Evolutionary conservation across 2,888 invertebrate species (phyloP), one percentile per base, ranked within the genome.

Genomic region (Tolmerus cingulatus): DNA sequence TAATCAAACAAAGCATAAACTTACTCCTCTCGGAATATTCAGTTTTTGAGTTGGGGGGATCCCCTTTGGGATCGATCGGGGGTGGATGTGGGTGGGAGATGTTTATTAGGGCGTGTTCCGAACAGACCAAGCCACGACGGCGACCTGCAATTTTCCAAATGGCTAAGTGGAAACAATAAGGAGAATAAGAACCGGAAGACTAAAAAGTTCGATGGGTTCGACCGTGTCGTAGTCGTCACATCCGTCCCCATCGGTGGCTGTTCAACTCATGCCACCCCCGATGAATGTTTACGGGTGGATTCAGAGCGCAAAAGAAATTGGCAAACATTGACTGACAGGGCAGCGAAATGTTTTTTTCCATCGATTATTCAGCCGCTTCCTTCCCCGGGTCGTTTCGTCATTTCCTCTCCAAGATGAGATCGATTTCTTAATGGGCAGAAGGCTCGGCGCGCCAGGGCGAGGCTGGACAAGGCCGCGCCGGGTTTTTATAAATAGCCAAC

Each of bases 111-210:
- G 23, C 66, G 9, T 66, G 12, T 66, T 12, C 5, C 66, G 66
- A 66, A 27, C 8, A 23, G 9, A 46, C 43, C 43, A 46, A 46
- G 27, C 8, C 27, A 66, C 27, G 66, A 66, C 66, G 66, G 66
- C 66, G 78, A 43, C 78, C 23, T 78, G 78, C 43, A 78, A 78
- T 78, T 78, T 78, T 78, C 78, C 40, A 78, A 78, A 78, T 78
- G 78, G 78, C 23, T 78, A 78, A 40, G 19, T 78, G 78, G 78
- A 78, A 78, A 78, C 40, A 78, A 78, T 46, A 78, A 78, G 37
- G 19, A 46, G 19, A 78, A 78, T n/a, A 78, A 78, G 78, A 78
- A 66, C 66, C 66, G 66, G 66, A 66, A 66, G 66, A 66, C 66
- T 27, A 23, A 66, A 12, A 23, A 66, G 66, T 27, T 51, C 23